Evolutionary conservation across 1,140 invertebrate genomes (phyloP).

Genomic region (Theocolax elegans): DNA sequence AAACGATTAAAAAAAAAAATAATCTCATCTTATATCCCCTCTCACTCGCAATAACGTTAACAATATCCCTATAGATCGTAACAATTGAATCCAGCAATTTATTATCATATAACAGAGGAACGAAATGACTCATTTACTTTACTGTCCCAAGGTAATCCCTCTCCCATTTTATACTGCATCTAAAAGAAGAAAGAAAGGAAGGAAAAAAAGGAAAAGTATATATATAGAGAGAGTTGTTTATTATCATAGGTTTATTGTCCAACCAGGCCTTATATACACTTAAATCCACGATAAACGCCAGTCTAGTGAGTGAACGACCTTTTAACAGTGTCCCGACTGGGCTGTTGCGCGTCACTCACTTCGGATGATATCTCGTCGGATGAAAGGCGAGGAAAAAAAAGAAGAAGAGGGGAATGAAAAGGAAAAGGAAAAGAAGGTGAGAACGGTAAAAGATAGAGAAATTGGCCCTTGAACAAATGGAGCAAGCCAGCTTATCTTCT

Average conservation of each 20-base stretch:
- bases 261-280: neutral
- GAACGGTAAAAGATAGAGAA: neutral
- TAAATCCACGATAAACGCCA: neutral
- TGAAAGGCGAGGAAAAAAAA: neutral
- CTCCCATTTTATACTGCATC: neutral
- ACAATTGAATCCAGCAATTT: no score
- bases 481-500: slow-evolving; percentile 23
- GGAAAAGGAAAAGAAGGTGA: neutral
- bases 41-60: no score
- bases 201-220: no score
- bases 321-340: neutral
- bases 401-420: neutral
- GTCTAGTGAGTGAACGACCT: neutral
- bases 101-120: neutral
- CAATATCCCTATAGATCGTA: no score
- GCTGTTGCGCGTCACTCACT: neutral
- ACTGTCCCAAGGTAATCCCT: neutral
- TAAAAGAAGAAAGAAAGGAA: no score
- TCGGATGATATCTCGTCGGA: neutral
- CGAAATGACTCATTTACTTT: neutral
- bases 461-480: slow-evolving; percentile 30
- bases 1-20: no score
- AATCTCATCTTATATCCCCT: no score
- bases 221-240: no score
- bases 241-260: slow-evolving; percentile 9